Evolutionary conservation across 2,113 vertebrate genomes (phyloP), one percentile per base, ranked within the genome.

Genomic region (Bos taurus): DNA sequence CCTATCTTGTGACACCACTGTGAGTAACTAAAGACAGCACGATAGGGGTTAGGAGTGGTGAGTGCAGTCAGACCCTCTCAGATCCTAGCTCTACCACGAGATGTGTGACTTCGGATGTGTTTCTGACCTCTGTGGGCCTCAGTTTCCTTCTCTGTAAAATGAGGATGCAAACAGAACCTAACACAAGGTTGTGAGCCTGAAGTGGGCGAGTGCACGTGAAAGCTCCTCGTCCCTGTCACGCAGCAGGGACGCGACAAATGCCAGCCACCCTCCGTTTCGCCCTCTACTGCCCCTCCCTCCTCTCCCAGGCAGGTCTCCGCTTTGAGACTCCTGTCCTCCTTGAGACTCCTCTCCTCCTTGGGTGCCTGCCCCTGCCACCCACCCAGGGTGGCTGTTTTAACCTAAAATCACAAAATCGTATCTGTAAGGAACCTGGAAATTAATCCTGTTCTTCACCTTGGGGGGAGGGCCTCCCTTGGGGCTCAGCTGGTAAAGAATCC

Each of bases 21-120:
- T 33, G n/a, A 71, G 16, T 19, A 13, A 26, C 60, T 25, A 50
- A 67, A 48, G 50, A 9, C 33, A 9, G 4, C 60, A 3, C 13
- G 16, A 0, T 6, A 13, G 21, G 67, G 23, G 50, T 14, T 19
- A 11, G 6, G 48, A 33, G 6, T 7, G 0, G 12, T 11, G 26
- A 12, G 26, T 26, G 5, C 7, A 48, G 59, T 12, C 62, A 3
- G 17, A 1, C 54, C 48, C 92, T 57, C 43, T 78, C 60, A 16
- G 0, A 11, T 26, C 77, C 43, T 21, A 33, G 64, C 64, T 50
- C 57, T n/a, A 28, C 77, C 50, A 6, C 59, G 7, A 5, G 54
- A 23, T 1, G 3, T 33, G n/a, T 28, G 19, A 36, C 36, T 28
- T 56, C 2, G 0, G 11, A 19, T 48, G 26, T 11, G 26, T 26